A percentile compares a stretch with the other conserved stretches of the same genome.
phyloP scores from a whole-genome alignment of 1,140 invertebrate genomes.

The Drosophila asahinai region DNA sequence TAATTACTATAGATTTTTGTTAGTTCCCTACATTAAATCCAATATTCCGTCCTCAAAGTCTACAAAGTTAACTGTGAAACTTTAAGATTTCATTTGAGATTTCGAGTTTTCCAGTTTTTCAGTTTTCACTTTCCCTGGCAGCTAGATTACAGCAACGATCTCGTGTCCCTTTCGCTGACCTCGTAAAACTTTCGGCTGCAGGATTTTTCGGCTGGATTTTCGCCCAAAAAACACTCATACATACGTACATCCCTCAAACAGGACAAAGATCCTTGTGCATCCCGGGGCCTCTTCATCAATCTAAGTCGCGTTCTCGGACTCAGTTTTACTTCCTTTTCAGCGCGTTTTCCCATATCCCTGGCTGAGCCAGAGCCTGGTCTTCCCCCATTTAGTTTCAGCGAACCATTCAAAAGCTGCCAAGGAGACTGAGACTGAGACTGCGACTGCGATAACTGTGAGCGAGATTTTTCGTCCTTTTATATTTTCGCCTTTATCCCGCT shows the following conservation, averaged over 20 bases:
- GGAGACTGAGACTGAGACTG: background rate
- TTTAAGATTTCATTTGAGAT: background rate
- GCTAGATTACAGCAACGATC: background rate
- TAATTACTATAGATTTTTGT: too few species aligned
- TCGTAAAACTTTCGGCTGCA: slow-evolving; percentile 22
- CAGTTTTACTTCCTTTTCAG: slow-evolving; percentile 7
- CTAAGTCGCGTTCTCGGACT: slow-evolving; percentile 12
- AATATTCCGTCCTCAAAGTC: too few species aligned
- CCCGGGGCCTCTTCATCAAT: slow-evolving; percentile 29
- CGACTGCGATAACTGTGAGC: slow-evolving; percentile 20
- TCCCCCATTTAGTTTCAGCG: slow-evolving; percentile 18
- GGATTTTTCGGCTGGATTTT: slow-evolving; percentile 16
- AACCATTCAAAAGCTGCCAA: slow-evolving; percentile 37
- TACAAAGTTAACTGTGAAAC: background rate
- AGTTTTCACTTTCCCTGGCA: background rate
- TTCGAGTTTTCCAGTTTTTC: background rate
- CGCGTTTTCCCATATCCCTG: slow-evolving; percentile 10
- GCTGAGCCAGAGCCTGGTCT: background rate
- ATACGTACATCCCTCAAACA: background rate
- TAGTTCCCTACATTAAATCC: too few species aligned
- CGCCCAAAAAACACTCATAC: background rate
- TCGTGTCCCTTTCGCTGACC: slow-evolving; percentile 23
- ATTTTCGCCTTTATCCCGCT: slow-evolving; percentile 44
- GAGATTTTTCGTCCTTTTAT: slow-evolving; percentile 25
- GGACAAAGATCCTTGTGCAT: slow-evolving; percentile 29